These are phyloP conservation scores for Neelides folsomi DNA, from an alignment of 2,888 invertebrate species.

Conservation along the genomic window DNA sequence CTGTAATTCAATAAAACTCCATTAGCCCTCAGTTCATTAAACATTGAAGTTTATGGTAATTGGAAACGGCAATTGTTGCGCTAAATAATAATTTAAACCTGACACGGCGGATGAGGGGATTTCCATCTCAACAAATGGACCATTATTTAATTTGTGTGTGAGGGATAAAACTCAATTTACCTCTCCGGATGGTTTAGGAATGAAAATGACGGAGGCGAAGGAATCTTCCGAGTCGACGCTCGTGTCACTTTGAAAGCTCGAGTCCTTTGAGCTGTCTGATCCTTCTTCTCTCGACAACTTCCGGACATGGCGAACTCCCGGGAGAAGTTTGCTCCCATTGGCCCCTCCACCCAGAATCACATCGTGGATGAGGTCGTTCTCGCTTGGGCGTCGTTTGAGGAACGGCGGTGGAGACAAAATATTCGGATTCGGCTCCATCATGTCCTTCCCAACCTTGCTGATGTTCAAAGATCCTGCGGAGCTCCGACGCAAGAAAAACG, in stretches of 20 bases:
- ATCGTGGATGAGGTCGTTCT: slow-evolving; percentile 15
- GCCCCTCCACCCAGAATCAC: slow-evolving; percentile 6
- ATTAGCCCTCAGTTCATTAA: too few relatives aligned
- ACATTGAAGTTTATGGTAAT: too few relatives aligned
- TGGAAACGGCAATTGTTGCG: too few relatives aligned
- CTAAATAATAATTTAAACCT: too few relatives aligned
- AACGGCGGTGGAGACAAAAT: slow-evolving; percentile 16
- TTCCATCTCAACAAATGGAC: too few relatives aligned
- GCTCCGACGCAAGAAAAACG: slow-evolving; percentile 30
- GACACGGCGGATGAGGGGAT: too few relatives aligned
- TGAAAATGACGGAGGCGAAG: slow-evolving; percentile 81
- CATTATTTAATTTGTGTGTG: too few relatives aligned
- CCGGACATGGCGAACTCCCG: slow-evolving; percentile 43
- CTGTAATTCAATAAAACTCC: slow-evolving; percentile 16
- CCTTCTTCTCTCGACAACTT: slow-evolving; percentile 74
- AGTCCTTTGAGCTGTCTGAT: slow-evolving; percentile 44
- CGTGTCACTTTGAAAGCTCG: slow-evolving; percentile 82
- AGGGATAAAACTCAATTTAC: too few relatives aligned
- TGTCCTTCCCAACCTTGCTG: slow-evolving; percentile 13
- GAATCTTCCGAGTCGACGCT: slow-evolving; percentile 89
- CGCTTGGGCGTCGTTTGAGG: slow-evolving; percentile 18
- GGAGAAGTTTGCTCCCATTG: slow-evolving; percentile 25
- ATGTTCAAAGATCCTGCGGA: slow-evolving; percentile 29
- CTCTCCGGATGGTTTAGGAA: slow-evolving; percentile 56
- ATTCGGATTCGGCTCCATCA: slow-evolving; percentile 8